phyloP scores from a whole-genome alignment of 2,888 invertebrate genomes.

The Agrochola macilenta region DNA sequence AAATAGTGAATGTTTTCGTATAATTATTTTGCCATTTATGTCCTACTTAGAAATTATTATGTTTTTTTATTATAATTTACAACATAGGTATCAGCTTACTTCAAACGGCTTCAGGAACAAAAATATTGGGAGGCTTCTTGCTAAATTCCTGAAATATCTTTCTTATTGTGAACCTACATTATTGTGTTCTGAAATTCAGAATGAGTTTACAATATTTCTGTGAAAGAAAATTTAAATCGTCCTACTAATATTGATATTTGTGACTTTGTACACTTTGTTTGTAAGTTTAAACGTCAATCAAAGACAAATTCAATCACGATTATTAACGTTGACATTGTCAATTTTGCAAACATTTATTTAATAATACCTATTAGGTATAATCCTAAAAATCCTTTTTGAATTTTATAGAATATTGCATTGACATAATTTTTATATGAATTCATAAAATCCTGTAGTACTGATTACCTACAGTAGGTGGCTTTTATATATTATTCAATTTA shows the following conservation, averaged over 20 bases:
- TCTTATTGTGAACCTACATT: not conserved
- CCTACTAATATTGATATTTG: not conserved
- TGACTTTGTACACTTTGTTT: not conserved
- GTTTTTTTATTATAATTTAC: not conserved
- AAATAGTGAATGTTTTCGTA: not conserved
- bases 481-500: slow-evolving; percentile 36
- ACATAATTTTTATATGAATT: slow-evolving; percentile 21
- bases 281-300: not conserved
- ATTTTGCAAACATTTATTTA: not conserved
- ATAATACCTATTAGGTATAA: too few relatives aligned
- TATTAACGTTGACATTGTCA: not conserved
- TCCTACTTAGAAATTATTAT: not conserved
- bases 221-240: not conserved
- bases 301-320: not conserved
- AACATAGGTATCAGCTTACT: not conserved
- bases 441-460: not conserved
- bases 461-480: not conserved
- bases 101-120: not conserved
- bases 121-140: not conserved
- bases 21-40: not conserved
- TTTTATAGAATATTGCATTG: not conserved
- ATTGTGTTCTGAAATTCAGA: not conserved
- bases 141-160: not conserved
- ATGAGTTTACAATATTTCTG: not conserved
- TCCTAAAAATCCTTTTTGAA: not conserved